Evolutionary conservation across 2,113 vertebrate species (phyloP).

Genomic region (Numida meleagris): DNA sequence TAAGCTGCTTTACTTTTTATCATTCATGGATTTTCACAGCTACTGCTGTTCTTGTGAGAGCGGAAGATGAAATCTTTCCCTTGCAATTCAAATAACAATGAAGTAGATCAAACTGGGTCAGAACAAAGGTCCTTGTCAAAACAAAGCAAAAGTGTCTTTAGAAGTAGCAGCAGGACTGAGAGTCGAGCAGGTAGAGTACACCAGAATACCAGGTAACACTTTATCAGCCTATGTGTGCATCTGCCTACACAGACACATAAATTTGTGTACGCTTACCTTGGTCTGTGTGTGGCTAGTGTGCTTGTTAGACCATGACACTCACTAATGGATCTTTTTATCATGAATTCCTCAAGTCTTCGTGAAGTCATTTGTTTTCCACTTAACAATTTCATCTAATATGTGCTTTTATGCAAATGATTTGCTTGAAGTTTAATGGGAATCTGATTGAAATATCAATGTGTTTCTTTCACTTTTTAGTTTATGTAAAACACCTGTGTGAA

Average conservation of each 20-base stretch:
- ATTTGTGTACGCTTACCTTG: background rate
- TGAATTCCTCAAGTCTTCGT: background rate
- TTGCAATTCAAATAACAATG: background rate
- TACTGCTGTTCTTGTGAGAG: background rate
- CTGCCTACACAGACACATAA: background rate
- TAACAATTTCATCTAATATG: too few species aligned
- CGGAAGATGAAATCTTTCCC: background rate
- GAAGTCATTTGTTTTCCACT: background rate
- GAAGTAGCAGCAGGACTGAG: background rate
- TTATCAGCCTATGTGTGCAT: background rate
- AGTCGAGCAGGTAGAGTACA: background rate
- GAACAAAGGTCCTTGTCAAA: background rate
- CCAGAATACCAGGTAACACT: background rate
- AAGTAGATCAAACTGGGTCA: background rate
- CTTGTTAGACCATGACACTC: background rate
- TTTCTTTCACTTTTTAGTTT: background rate
- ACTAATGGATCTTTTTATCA: background rate
- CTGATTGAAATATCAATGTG: background rate
- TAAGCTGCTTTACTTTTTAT: background rate
- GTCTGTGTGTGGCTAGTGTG: background rate
- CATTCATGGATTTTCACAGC: background rate
- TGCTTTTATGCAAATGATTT: too few species aligned
- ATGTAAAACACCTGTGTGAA: background rate
- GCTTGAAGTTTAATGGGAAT: background rate
- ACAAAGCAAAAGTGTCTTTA: background rate